Percentiles rank a stretch among this genome's conserved stretches.
phyloP scores from a whole-genome alignment of 2,113 vertebrate species.

The Paedocypris sp. region DNA sequence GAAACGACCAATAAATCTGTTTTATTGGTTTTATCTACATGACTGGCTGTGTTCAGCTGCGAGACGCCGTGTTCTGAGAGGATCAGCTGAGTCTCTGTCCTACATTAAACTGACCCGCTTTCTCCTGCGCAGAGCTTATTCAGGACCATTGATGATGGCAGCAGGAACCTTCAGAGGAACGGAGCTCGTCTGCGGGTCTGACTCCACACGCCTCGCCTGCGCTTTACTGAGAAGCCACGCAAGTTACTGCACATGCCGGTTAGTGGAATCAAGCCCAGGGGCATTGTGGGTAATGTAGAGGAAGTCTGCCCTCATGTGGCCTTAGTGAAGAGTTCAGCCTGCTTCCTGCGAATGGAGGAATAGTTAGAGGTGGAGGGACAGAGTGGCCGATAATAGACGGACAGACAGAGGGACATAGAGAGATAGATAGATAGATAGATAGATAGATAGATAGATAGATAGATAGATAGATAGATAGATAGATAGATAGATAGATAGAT shows the following conservation, averaged over 20 bases:
- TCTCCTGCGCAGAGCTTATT: slow-evolving; percentile 18
- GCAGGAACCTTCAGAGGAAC: neutral
- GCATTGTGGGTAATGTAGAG: neutral
- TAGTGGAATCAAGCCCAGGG: neutral
- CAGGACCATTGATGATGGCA: slow-evolving; percentile 7
- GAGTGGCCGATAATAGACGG: too few species aligned
- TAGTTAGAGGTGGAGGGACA: too few species aligned
- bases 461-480: too few species aligned
- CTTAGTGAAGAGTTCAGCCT: neutral
- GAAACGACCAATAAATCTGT: too few species aligned
- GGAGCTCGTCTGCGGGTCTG: neutral
- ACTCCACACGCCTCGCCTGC: neutral
- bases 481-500: too few species aligned
- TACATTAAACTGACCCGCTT: slow-evolving; percentile 33
- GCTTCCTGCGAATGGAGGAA: too few species aligned
- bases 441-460: too few species aligned
- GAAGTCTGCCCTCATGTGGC: slow-evolving; percentile 34
- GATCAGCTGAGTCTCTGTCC: slow-evolving; percentile 30
- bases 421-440: too few species aligned
- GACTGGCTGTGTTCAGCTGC: slow-evolving; percentile 2
- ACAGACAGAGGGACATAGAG: too few species aligned
- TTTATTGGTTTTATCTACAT: too few species aligned
- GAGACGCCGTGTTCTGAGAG: slow-evolving; percentile 13
- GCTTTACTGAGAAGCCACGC: neutral
- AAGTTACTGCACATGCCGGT: neutral